Conservation (phyloP, 2,888 invertebrate species). For the Slavum lentiscoides region DNA sequence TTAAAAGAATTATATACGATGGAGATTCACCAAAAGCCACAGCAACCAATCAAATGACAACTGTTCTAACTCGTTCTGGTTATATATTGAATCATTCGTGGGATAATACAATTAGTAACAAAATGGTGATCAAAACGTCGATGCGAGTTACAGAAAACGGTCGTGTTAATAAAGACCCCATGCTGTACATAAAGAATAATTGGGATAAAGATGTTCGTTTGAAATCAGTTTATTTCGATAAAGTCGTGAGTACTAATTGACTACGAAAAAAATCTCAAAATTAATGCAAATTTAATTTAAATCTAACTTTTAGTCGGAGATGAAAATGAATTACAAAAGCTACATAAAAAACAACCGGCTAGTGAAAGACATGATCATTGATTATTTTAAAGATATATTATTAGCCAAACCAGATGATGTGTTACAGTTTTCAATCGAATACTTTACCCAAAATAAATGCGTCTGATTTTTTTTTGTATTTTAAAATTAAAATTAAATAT, state of each 20-base stretch:
- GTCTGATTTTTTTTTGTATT: too few species aligned
- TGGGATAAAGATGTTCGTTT: constrained; percentile 24
- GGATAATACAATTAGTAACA: background rate
- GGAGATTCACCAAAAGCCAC: background rate
- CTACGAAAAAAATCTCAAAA: background rate
- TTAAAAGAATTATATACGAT: constrained; percentile 9
- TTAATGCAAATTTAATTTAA: too few species aligned
- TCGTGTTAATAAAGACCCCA: background rate
- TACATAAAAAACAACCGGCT: too few species aligned
- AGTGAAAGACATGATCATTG: background rate
- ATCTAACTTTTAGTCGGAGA: too few species aligned
- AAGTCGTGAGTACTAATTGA: constrained; percentile 2
- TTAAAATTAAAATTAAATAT: too few species aligned
- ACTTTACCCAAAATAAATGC: background rate
- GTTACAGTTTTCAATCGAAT: constrained; percentile 34
- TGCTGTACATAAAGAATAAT: background rate
- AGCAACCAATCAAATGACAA: background rate
- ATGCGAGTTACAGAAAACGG: constrained; percentile 10
- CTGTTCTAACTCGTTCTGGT: constrained; percentile 26
- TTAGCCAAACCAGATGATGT: constrained; percentile 21
- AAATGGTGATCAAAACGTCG: constrained; percentile 1
- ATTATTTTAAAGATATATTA: constrained; percentile 29
- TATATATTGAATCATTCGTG: constrained; percentile 33
- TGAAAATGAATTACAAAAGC: too few species aligned
- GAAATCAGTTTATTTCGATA: constrained; percentile 11